A percentile compares a stretch with the other conserved stretches of the same genome.
Conservation (phyloP, 2,113 vertebrate species). For the Pantherophis guttatus region DNA sequence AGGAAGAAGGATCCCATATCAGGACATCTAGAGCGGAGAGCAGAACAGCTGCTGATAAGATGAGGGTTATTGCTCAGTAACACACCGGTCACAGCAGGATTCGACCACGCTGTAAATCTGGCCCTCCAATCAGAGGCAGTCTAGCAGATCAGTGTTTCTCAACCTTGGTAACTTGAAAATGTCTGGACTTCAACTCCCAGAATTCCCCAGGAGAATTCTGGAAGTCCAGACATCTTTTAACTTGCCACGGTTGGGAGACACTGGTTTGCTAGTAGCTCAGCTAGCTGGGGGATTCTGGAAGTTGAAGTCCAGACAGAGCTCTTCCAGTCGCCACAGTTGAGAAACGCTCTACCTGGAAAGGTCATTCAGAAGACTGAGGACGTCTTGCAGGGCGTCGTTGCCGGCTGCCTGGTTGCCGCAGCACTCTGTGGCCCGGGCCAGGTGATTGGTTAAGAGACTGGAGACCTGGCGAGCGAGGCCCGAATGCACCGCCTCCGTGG, state of each 20-base stretch:
- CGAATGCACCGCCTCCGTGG: conserved; percentile 93
- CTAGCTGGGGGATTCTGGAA: too few species aligned
- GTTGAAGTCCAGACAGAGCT: too few species aligned
- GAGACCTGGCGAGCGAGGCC: conserved; percentile 96
- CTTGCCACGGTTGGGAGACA: too few species aligned
- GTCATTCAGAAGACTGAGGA: conserved; percentile 95
- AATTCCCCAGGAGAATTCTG: too few species aligned
- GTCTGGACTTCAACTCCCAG: too few species aligned
- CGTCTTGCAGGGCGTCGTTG: conserved; percentile 94
- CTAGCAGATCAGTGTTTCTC: too few species aligned
- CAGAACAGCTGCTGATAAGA: neutral
- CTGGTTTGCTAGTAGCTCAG: too few species aligned
- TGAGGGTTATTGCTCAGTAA: neutral
- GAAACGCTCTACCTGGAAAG: conserved; percentile 81
- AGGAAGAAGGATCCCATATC: neutral
- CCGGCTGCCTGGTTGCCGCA: conserved; percentile 97
- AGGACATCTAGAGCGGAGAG: neutral
- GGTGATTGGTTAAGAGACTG: conserved; percentile 93
- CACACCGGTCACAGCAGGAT: neutral
- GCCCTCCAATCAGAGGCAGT: neutral
- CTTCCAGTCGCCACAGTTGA: too few species aligned
- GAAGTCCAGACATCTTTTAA: too few species aligned
- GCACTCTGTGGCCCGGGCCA: conserved; percentile 93
- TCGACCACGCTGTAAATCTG: neutral
- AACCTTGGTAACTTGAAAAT: too few species aligned